phyloP scores from a whole-genome alignment of 2,888 invertebrate species.

The Dexiosoma caninum region DNA sequence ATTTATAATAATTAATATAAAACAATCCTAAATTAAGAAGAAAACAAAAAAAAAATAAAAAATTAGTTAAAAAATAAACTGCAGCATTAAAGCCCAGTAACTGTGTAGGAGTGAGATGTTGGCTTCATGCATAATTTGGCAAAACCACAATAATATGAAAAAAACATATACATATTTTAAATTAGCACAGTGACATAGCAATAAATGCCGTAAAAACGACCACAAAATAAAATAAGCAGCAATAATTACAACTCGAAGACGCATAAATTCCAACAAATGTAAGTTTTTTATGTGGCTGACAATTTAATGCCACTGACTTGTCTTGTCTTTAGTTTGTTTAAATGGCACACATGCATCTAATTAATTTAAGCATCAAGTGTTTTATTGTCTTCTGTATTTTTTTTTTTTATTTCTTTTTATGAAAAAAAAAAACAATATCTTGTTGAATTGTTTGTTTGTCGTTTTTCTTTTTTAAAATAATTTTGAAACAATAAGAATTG shows the following conservation, averaged over 20 bases:
- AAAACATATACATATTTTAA: neutral
- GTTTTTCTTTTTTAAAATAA: neutral
- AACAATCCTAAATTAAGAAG: slow-evolving; percentile 26
- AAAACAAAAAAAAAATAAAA: neutral
- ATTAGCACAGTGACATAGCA: slow-evolving; percentile 38
- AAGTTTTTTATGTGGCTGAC: slow-evolving; percentile 2
- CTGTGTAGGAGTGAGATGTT: neutral
- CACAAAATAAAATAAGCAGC: neutral
- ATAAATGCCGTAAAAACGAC: slow-evolving; percentile 25
- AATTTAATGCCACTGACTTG: slow-evolving; percentile 27
- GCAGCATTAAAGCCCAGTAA: neutral
- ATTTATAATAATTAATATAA: slow-evolving; percentile 45
- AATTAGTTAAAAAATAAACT: neutral
- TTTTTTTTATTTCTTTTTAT: neutral
- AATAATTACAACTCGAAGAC: neutral
- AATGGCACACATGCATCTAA: slow-evolving; percentile 7
- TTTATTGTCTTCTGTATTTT: slow-evolving; percentile 6
- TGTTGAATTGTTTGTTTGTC: neutral
- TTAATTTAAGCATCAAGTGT: slow-evolving; percentile 47
- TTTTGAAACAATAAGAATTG: slow-evolving; percentile 26
- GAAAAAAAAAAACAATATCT: neutral
- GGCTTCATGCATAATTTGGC: slow-evolving; percentile 16
- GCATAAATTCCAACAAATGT: neutral
- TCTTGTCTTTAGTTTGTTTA: neutral
- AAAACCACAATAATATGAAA: slow-evolving; percentile 11